Evolutionary conservation across 2,888 invertebrate genomes (phyloP), one percentile per base, ranked within the genome.

Genomic region (Pelosia muscerda): DNA sequence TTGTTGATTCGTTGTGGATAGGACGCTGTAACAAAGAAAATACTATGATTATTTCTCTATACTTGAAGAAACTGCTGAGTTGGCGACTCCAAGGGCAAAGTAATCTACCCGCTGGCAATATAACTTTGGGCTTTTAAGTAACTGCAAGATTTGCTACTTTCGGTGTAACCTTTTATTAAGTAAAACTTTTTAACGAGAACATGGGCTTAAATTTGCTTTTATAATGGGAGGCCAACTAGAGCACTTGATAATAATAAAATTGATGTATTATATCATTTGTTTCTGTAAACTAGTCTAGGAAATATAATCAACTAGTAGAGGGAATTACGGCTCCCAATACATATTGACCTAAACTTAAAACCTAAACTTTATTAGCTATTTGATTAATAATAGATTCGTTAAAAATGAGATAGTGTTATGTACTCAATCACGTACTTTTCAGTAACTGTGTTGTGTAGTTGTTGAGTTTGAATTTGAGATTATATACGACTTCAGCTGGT

Each of bases 21-120:
- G 82, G 81, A 82, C 78, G 75, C 81, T 81, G 76, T 54, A 81
- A 81, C 82, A 81, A 81, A 69, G 68, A 26, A 68, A 69, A 77
- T 0, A 26, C 28, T 49, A n/a, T n/a, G 19, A n/a, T 49, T 49
- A 42, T 42, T 42, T n/a, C n/a, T 49, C n/a, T 49, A 49, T 49
- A n/a, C n/a, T 49, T 8, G 8, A n/a, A 2, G 42, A 49, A 49
- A 49, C 8, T 9, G 49, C 49, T 49, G 49, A 49, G 2, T 49
- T 49, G 49, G 9, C 49, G 49, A 49, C 8, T 6, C n/a, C 49
- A 49, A 49, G 49, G n/a, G 49, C n/a, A 49, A 49, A n/a, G 49
- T 49, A 49, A 49, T 49, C n/a, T 49, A n/a, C n/a, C 49, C 49
- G 49, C 49, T 19, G 19, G n/a, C 49, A 9, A 49, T n/a, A n/a